Percentiles rank a stretch among this genome's conserved stretches.
Evolutionary conservation across 2,888 invertebrate genomes (phyloP).

Genomic region (Papilio demoleus): DNA sequence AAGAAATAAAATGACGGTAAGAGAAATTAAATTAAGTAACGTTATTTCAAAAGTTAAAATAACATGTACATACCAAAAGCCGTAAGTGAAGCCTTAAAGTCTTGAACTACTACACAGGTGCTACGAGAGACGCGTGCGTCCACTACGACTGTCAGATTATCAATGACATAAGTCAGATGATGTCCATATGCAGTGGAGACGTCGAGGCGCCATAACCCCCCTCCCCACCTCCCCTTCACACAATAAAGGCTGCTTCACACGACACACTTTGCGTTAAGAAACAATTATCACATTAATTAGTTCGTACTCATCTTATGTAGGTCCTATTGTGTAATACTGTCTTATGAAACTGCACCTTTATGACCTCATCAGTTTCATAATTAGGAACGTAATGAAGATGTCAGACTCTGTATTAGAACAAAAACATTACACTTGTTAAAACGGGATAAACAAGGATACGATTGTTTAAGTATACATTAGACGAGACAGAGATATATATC

Average conservation of each 20-base stretch:
- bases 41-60: not conserved
- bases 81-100: not conserved
- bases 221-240: not conserved
- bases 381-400: not conserved
- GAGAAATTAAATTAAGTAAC: too few species aligned
- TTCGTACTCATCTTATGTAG: not conserved
- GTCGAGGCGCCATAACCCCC: slow-evolving; percentile 12
- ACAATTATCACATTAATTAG: slow-evolving; percentile 8
- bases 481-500: too few species aligned
- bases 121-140: not conserved
- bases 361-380: not conserved
- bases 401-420: too few species aligned
- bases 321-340: not conserved
- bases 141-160: not conserved
- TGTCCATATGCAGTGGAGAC: slow-evolving; percentile 3
- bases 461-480: too few species aligned
- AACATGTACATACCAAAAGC: not conserved
- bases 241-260: slow-evolving; percentile 26
- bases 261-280: slow-evolving; percentile 11
- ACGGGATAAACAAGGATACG: too few species aligned
- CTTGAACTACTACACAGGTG: not conserved
- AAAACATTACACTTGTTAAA: too few species aligned
- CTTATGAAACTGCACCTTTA: not conserved
- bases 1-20: too few species aligned
- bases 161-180: not conserved